Evolutionary conservation across 2,888 invertebrate genomes (phyloP).

Genomic region (Cosmia trapezina): DNA sequence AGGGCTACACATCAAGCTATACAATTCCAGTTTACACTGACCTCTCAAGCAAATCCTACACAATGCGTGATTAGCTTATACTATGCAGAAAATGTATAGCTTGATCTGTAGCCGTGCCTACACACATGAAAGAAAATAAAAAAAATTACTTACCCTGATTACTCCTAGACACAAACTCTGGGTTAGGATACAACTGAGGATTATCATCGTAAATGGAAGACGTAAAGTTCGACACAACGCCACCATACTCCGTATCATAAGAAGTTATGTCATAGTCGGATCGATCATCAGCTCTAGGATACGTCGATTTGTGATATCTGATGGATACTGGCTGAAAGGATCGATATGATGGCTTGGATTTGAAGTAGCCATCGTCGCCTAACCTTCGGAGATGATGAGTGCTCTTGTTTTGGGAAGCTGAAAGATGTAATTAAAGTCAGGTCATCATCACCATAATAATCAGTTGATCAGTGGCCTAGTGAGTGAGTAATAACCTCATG

Average conservation of each 20-base stretch:
- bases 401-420: conserved; percentile 74
- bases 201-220: conserved; percentile 89
- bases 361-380: conserved; percentile 77
- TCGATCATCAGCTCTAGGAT: conserved; percentile 80
- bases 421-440: conserved; percentile 48
- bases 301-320: conserved; percentile 80
- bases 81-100: too few species aligned
- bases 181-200: conserved; percentile 87
- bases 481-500: not conserved
- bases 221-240: conserved; percentile 87
- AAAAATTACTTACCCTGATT: conserved; percentile 76
- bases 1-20: too few species aligned
- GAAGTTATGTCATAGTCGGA: conserved; percentile 85
- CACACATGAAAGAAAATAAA: too few species aligned
- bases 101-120: too few species aligned
- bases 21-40: too few species aligned
- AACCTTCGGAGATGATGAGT: conserved; percentile 76
- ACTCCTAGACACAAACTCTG: conserved; percentile 82
- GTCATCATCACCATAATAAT: not conserved
- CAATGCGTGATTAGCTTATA: too few species aligned
- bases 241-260: conserved; percentile 87
- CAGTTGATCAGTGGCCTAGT: too few species aligned
- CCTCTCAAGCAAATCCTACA: too few species aligned
- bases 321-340: conserved; percentile 84
- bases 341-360: conserved; percentile 80